A percentile compares a stretch with the other conserved stretches of the same genome.
Evolutionary conservation across 2,888 invertebrate genomes (phyloP).

Genomic region (Tetheella fluctuosa): DNA sequence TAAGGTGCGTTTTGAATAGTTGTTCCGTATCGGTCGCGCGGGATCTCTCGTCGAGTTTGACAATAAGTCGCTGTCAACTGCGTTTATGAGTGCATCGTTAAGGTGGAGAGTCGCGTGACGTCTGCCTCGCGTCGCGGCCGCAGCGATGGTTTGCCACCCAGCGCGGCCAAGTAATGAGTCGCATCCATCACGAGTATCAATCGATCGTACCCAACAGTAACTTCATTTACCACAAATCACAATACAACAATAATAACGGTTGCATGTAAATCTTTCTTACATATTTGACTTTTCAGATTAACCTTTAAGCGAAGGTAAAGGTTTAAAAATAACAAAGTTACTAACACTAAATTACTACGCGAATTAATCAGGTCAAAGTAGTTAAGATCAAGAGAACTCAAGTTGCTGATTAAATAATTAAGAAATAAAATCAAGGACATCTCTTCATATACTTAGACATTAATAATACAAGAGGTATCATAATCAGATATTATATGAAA

Average conservation of each 20-base stretch:
- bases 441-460: background rate
- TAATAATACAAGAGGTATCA: background rate
- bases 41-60: slow-evolving; percentile 66
- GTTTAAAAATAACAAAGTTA: background rate
- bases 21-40: slow-evolving; percentile 62
- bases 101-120: slow-evolving; percentile 46
- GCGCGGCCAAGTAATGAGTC: slow-evolving; percentile 65
- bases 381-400: too few species aligned
- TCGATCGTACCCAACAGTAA: slow-evolving; percentile 57
- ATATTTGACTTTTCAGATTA: background rate
- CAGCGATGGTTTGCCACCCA: slow-evolving; percentile 63
- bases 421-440: background rate
- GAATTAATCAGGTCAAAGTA: too few species aligned
- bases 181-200: slow-evolving; percentile 76
- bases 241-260: slow-evolving; percentile 14
- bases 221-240: slow-evolving; percentile 36
- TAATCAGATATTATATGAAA: slow-evolving; percentile 11
- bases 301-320: background rate
- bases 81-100: slow-evolving; percentile 70
- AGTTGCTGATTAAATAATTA: too few species aligned
- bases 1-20: slow-evolving; percentile 69
- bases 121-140: slow-evolving; percentile 29
- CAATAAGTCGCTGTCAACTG: slow-evolving; percentile 70
- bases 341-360: too few species aligned
- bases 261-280: background rate